These are phyloP conservation scores for Mus minutoides DNA, from an alignment of 2,797 vertebrate genomes.

Conservation along the genomic window DNA sequence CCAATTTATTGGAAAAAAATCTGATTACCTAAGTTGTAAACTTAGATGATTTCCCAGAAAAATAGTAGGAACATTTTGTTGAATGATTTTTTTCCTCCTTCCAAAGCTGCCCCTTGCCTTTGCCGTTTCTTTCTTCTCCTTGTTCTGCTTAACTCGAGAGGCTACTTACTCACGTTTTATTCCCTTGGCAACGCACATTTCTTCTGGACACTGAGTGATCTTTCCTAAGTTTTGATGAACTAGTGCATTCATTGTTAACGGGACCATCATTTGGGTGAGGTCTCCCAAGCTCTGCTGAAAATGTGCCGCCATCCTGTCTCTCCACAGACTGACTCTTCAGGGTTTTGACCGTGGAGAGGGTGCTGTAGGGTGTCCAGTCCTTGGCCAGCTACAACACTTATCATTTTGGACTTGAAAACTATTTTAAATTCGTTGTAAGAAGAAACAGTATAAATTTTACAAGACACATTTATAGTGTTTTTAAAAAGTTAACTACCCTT, in stretches of 20 bases:
- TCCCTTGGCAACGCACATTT: conserved; percentile 31
- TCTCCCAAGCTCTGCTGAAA: not conserved
- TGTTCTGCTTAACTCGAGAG: not conserved
- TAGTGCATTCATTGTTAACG: not conserved
- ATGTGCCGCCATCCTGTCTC: not conserved
- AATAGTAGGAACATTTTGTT: not conserved
- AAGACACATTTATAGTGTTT: conserved; percentile 74
- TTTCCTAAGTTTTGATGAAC: conserved; percentile 1
- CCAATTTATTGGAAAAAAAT: not conserved
- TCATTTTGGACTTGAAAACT: conserved; percentile 68
- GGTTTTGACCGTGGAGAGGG: not conserved
- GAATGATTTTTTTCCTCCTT: not conserved
- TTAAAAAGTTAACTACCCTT: conserved; percentile 60
- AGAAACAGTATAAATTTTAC: conserved; percentile 75
- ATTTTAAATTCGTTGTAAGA: conserved; percentile 71
- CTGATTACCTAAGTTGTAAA: conserved; percentile 16
- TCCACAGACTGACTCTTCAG: not conserved
- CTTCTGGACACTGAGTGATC: not conserved
- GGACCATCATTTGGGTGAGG: not conserved
- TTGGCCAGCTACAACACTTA: not conserved
- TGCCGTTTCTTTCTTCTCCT: not conserved
- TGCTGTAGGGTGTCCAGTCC: not conserved
- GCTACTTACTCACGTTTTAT: conserved; percentile 18
- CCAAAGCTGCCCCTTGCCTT: not conserved
- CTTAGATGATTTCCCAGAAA: not conserved